phyloP scores from a whole-genome alignment of 1,140 invertebrate genomes.

The Drosophila varians region DNA sequence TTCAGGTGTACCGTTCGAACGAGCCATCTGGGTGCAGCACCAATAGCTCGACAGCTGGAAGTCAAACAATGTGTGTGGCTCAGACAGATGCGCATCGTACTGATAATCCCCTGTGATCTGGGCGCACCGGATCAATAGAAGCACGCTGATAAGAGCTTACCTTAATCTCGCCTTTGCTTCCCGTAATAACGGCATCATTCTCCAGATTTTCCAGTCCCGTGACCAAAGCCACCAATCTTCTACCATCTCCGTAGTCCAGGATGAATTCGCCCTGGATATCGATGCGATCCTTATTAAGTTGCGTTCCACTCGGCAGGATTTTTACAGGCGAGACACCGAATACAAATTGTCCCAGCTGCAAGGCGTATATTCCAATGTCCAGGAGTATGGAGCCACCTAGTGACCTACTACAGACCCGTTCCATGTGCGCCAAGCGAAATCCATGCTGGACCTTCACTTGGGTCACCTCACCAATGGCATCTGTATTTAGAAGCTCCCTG shows the following conservation, averaged over 20 bases:
- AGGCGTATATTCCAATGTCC: conserved; percentile 91
- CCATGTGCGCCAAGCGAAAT: conserved; percentile 76
- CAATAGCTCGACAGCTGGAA: conserved; percentile 83
- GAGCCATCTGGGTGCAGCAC: conserved; percentile 74
- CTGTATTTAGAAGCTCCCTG: conserved; percentile 85
- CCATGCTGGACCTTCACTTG: conserved; percentile 89
- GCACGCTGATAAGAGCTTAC: conserved; percentile 76
- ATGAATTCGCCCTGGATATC: conserved; percentile 87
- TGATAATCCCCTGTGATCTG: conserved; percentile 20
- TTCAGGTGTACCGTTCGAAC: conserved; percentile 80
- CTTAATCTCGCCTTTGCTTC: conserved; percentile 87
- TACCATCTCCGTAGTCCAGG: conserved; percentile 87
- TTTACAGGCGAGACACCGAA: conserved; percentile 87
- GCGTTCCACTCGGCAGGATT: conserved; percentile 86
- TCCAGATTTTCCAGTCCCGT: conserved; percentile 85
- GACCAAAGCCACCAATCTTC: conserved; percentile 86
- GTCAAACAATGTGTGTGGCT: conserved; percentile 10
- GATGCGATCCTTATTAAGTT: conserved; percentile 87
- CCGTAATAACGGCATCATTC: conserved; percentile 87
- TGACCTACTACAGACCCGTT: conserved; percentile 50
- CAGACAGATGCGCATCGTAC: background rate
- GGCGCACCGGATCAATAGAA: background rate
- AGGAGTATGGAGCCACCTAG: conserved; percentile 91
- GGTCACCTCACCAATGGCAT: conserved; percentile 89
- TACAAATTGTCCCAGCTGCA: conserved; percentile 90